These are phyloP conservation scores for Ceyx margarethae DNA, from an alignment of 2,113 vertebrate genomes.

Conservation along the genomic window DNA sequence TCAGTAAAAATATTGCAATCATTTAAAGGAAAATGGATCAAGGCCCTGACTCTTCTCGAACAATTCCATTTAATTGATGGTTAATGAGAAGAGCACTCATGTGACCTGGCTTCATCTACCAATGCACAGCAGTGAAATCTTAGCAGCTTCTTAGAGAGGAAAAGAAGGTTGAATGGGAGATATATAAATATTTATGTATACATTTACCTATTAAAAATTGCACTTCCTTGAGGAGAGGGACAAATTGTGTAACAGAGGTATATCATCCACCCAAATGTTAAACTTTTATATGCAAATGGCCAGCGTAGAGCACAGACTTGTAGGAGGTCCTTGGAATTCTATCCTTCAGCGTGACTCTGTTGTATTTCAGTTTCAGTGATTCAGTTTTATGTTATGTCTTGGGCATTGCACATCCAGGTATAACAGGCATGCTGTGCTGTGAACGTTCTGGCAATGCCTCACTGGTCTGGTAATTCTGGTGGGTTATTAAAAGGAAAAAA, in stretches of 20 bases:
- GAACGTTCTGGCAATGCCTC: not conserved
- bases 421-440: constrained; percentile 15
- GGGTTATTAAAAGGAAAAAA: not conserved
- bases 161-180: not conserved
- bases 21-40: constrained; percentile 27
- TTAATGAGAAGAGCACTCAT: not conserved
- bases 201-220: not conserved
- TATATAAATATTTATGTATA: not conserved
- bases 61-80: constrained; percentile 20
- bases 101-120: not conserved
- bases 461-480: not conserved
- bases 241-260: not conserved
- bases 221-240: not conserved
- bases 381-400: not conserved
- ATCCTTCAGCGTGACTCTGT: not conserved
- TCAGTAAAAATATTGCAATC: not conserved
- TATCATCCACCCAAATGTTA: not conserved
- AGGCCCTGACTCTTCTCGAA: constrained; percentile 2
- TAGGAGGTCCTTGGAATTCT: not conserved
- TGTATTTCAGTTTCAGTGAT: not conserved
- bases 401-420: not conserved
- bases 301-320: not conserved
- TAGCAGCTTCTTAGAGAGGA: not conserved
- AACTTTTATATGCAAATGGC: not conserved
- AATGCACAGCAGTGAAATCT: not conserved